Conservation (phyloP, 2,113 vertebrate genomes). For the Aegithalos caudatus region DNA sequence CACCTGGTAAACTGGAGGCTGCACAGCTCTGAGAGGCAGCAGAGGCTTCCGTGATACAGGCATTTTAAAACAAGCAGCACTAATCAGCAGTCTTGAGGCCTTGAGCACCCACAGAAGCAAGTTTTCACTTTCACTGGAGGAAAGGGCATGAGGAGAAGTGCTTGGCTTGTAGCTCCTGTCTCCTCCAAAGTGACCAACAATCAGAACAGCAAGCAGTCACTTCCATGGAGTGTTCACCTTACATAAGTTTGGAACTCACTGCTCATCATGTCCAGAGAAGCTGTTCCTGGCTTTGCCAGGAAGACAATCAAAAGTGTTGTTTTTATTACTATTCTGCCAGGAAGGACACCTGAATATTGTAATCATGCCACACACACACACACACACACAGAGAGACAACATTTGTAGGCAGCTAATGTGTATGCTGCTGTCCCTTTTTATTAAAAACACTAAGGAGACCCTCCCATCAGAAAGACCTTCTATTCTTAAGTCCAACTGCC, state of each 20-base stretch:
- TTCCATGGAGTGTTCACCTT: not conserved
- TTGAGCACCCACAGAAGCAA: not conserved
- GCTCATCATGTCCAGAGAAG: not conserved
- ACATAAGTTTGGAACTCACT: not conserved
- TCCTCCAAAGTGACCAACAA: not conserved
- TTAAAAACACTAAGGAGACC: not conserved
- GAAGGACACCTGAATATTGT: not conserved
- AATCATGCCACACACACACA: not conserved
- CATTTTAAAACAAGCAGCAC: not conserved
- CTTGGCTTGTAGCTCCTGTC: not conserved
- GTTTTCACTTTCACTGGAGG: not conserved
- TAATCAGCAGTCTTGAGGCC: not conserved
- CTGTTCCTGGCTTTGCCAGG: not conserved
- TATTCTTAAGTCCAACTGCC: not conserved
- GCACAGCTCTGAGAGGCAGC: not conserved
- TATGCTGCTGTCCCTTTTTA: not conserved
- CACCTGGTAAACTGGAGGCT: slow-evolving; percentile 36
- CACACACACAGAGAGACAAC: not conserved
- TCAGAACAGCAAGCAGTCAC: not conserved
- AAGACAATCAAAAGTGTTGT: not conserved
- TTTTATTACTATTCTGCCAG: not conserved
- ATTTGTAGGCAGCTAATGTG: not conserved
- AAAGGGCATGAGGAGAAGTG: not conserved
- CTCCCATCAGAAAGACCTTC: not conserved
- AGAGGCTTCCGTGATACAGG: not conserved